Percentiles rank a stretch among this genome's conserved stretches.
phyloP scores from a whole-genome alignment of 2,888 invertebrate genomes.

The Parnassius apollo region DNA sequence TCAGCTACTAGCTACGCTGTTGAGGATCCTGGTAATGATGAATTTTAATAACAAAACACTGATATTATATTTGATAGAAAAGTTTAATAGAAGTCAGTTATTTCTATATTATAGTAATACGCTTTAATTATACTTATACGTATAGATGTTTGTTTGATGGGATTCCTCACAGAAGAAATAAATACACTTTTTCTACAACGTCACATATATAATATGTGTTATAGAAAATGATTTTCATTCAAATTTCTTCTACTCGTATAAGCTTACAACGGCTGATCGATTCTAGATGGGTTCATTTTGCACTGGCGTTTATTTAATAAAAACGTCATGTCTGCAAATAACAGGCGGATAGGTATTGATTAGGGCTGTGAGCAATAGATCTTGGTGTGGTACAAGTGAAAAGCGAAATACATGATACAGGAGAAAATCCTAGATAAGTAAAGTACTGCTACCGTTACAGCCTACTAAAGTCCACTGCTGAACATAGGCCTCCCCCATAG shows the following conservation, averaged over 20 bases:
- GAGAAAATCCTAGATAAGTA: background rate
- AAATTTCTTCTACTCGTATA: conserved; percentile 30
- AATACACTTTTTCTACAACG: too few relatives aligned
- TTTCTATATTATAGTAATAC: background rate
- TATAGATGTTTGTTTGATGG: background rate
- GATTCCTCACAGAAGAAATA: background rate
- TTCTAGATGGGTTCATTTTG: conserved; percentile 45
- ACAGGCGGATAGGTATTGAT: conserved; percentile 65
- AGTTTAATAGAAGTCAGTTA: background rate
- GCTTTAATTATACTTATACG: background rate
- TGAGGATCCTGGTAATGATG: too few relatives aligned
- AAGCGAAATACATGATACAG: conserved; percentile 15
- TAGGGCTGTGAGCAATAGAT: conserved; percentile 63
- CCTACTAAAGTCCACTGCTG: too few relatives aligned
- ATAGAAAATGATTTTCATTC: conserved; percentile 26
- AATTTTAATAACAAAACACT: too few relatives aligned
- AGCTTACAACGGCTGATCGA: conserved; percentile 34
- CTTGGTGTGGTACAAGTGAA: conserved; percentile 43
- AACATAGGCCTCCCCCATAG: too few relatives aligned
- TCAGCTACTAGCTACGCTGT: too few relatives aligned
- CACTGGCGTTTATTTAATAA: conserved; percentile 67
- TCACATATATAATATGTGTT: too few relatives aligned
- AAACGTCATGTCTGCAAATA: conserved; percentile 74
- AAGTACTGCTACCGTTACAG: too few relatives aligned
- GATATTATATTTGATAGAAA: too few relatives aligned